A percentile compares a stretch with the other conserved stretches of the same genome.
phyloP scores from a whole-genome alignment of 2,113 vertebrate species.

The Dissostichus mawsoni region DNA sequence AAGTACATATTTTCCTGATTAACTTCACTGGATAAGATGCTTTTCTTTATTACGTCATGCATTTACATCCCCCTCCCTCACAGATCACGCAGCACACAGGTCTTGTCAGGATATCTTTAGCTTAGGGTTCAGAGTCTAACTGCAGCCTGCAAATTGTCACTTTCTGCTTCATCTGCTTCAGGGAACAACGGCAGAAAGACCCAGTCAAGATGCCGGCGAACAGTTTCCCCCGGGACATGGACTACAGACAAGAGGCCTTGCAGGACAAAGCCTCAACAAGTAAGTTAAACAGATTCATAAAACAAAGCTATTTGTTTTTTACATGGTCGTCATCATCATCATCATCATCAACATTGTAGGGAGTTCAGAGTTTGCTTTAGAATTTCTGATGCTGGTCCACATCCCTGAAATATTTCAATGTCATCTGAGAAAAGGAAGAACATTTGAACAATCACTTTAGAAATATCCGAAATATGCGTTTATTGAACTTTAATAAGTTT shows the following conservation, averaged over 20 bases:
- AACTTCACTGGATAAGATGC: too few species aligned
- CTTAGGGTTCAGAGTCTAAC: neutral
- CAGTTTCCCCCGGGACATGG: conserved; percentile 98
- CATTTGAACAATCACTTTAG: too few species aligned
- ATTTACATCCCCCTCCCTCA: too few species aligned
- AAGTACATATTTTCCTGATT: too few species aligned
- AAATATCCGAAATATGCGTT: too few species aligned
- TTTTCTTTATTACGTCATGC: too few species aligned
- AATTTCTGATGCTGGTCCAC: too few species aligned
- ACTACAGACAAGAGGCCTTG: conserved; percentile 99
- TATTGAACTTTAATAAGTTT: too few species aligned
- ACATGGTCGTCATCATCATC: too few species aligned
- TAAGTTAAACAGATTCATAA: conserved; percentile 75
- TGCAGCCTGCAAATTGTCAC: neutral
- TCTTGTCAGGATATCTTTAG: neutral
- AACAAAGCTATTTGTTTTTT: neutral
- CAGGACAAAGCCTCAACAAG: conserved; percentile 93
- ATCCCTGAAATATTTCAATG: too few species aligned
- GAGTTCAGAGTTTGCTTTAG: neutral
- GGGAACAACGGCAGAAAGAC: conserved; percentile 98
- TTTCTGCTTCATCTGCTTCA: conserved; percentile 67
- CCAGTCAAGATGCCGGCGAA: conserved; percentile 93
- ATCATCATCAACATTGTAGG: too few species aligned
- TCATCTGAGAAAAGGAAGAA: too few species aligned
- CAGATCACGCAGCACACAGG: neutral